A percentile compares a stretch with the other conserved stretches of the same genome.
Conservation (phyloP, 2,797 vertebrate genomes). For the Myoxocephalus aenaeus region DNA sequence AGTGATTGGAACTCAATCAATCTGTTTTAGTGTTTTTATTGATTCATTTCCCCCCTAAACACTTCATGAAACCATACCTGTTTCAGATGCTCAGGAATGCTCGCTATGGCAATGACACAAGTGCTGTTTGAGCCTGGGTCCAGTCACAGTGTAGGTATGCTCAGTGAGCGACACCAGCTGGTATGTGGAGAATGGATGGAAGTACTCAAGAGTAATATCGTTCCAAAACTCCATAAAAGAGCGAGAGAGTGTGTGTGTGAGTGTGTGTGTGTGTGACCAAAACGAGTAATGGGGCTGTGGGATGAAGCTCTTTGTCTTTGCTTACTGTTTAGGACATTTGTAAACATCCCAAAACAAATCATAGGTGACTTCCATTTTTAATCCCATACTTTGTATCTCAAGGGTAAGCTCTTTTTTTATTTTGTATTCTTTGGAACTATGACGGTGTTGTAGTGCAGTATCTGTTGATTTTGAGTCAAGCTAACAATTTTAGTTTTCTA, state of each 20-base stretch:
- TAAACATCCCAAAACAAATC: slow-evolving; percentile 29
- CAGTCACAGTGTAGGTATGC: slow-evolving; percentile 69
- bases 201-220: slow-evolving; percentile 20
- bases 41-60: too few relatives aligned
- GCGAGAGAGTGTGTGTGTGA: slow-evolving; percentile 11
- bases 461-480: slow-evolving; percentile 47
- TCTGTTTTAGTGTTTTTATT: not conserved
- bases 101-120: slow-evolving; percentile 48
- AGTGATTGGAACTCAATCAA: not conserved
- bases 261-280: not conserved
- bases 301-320: not conserved
- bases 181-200: slow-evolving; percentile 58
- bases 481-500: slow-evolving; percentile 58
- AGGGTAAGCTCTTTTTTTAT: not conserved
- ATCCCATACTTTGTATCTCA: slow-evolving; percentile 4
- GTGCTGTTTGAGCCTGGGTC: slow-evolving; percentile 37
- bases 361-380: slow-evolving; percentile 23
- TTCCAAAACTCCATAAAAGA: slow-evolving; percentile 33
- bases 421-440: slow-evolving; percentile 20
- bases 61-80: not conserved
- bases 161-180: slow-evolving; percentile 36
- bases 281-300: slow-evolving; percentile 17
- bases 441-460: not conserved
- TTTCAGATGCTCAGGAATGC: slow-evolving; percentile 43
- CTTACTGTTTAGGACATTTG: slow-evolving; percentile 1